These are phyloP conservation scores for Lingula anatina DNA, from an alignment of 2,888 invertebrate species.

Conservation along the genomic window DNA sequence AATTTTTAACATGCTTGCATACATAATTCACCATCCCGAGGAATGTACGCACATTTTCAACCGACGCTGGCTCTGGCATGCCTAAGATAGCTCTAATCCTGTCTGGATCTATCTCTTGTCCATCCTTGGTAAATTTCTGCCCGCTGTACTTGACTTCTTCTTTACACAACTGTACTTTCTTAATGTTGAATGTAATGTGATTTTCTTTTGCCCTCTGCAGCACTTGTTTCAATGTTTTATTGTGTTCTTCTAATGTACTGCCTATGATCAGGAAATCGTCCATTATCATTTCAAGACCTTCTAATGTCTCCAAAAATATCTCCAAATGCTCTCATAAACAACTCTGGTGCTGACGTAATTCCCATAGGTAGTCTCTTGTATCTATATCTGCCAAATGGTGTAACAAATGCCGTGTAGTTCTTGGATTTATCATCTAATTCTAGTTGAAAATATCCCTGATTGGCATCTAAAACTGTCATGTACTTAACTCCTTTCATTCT, in stretches of 20 bases:
- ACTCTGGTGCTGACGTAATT: conserved; percentile 5
- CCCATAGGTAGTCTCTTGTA: too few species aligned
- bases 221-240: too few species aligned
- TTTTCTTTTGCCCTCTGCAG: neutral
- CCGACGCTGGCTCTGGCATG: conserved; percentile 2
- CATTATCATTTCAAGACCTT: neutral
- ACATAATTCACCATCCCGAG: conserved; percentile 10
- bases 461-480: conserved; percentile 3
- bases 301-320: neutral
- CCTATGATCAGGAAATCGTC: too few species aligned
- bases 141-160: neutral
- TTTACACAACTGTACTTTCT: neutral
- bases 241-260: too few species aligned
- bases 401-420: too few species aligned
- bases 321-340: neutral
- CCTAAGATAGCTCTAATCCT: conserved; percentile 6
- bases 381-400: too few species aligned
- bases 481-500: neutral
- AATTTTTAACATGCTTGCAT: conserved; percentile 3
- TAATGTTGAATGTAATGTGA: conserved; percentile 1
- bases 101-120: conserved; percentile 1
- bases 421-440: too few species aligned
- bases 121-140: conserved; percentile 1
- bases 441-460: conserved; percentile 2
- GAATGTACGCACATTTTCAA: conserved; percentile 1